Evolutionary conservation across 2,888 invertebrate species (phyloP), one percentile per base, ranked within the genome.

Genomic region (Pinctada fucata): DNA sequence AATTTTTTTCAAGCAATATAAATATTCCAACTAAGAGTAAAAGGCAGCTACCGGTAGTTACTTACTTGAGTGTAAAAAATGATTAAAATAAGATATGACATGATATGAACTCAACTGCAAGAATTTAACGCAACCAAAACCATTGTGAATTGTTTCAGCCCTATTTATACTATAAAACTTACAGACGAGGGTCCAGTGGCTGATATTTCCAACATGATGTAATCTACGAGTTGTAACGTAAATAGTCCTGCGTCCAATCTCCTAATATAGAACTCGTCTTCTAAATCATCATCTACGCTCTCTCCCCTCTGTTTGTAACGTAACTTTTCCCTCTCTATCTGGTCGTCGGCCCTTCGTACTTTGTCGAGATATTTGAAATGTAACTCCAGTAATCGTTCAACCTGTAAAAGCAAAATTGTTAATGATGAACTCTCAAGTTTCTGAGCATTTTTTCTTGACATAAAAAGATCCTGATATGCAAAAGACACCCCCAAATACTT

Each of bases 311-410:
- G 58, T n/a, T 67, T 66, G 83, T 87, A 82, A 78, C 92, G 92
- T 82, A 85, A 84, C 88, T 91, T 91, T 81, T 93, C 93, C 72
- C 90, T 89, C 69, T 96, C 96, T 89, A 97, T 95, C 87, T 95
- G 95, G 45, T 95, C 95, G 92, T 98, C 97, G 2, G 96, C 95
- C 72, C 95, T 93, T 88, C 97, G 96, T 0, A 99, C 97, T 93
- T 97, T 97, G 88, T 97, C 97, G 92, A 97, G 94, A 93, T 99
- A 99, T 92, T 99, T 98, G 91, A 99, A 97, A 93, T 99, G 99
- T 82, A 99, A 93, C 92, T 99, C 99, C 91, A 99, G 94, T 67
- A 99, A 94, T 81, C 99, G 94, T 93, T 99, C 99, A 0, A 99
- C 97, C 93, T 93, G 84, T 13, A 75, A 81, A 74, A 67, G 79